These are phyloP conservation scores for Cylas formicarius DNA, from an alignment of 1,140 invertebrate genomes.

Conservation along the genomic window DNA sequence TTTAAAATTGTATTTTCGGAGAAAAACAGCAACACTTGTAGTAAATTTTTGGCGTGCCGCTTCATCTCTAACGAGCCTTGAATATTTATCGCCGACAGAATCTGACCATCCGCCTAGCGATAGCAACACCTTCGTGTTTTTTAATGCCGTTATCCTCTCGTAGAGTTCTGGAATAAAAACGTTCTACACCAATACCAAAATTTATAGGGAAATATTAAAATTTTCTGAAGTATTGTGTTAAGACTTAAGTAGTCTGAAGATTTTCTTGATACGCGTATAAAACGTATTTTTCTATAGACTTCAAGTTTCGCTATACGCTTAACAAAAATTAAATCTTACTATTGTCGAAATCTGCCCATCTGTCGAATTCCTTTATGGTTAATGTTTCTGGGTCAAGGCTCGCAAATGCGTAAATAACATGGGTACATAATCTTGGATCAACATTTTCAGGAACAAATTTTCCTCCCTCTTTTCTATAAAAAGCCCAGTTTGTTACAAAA, in stretches of 20 bases:
- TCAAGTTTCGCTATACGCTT: neutral
- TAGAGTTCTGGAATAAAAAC: constrained; percentile 59
- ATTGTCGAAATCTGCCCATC: constrained; percentile 78
- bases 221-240: neutral
- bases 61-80: constrained; percentile 59
- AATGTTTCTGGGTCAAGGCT: constrained; percentile 70
- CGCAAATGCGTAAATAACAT: constrained; percentile 87
- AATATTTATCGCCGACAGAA: constrained; percentile 77
- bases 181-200: constrained; percentile 9
- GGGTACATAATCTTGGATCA: constrained; percentile 73
- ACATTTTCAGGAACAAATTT: constrained; percentile 81
- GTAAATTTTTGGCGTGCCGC: constrained; percentile 61
- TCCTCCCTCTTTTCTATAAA: constrained; percentile 72
- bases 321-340: too few species aligned
- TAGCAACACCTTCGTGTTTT: constrained; percentile 61
- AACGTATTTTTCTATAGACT: neutral
- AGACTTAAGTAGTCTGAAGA: neutral
- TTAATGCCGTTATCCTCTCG: constrained; percentile 55
- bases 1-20: constrained; percentile 67
- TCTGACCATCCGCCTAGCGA: constrained; percentile 88
- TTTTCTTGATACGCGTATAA: neutral
- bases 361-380: constrained; percentile 69
- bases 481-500: constrained; percentile 83
- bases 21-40: constrained; percentile 56
- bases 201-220: neutral